Evolutionary conservation across 2,113 vertebrate species (phyloP).

Genomic region (Onychostoma macrolepis): DNA sequence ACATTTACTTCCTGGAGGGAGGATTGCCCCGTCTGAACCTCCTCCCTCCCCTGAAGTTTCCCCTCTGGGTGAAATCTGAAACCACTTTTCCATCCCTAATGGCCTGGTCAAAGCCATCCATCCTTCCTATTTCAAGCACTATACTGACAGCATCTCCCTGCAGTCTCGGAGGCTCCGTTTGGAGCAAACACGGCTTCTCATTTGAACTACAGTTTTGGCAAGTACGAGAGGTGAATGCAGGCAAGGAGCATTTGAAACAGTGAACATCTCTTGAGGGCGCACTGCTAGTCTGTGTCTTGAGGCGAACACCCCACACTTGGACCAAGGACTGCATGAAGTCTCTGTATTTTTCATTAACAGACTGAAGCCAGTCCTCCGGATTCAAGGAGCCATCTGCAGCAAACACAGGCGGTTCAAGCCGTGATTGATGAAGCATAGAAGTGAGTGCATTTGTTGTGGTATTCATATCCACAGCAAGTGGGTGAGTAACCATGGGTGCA

Average conservation of each 20-base stretch:
- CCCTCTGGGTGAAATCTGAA: no score
- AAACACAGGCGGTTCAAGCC: background rate
- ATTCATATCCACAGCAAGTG: no score
- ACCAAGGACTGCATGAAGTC: no score
- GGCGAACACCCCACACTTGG: background rate
- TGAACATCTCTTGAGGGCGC: background rate
- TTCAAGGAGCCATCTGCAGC: background rate
- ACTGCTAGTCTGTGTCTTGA: background rate
- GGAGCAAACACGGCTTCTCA: background rate
- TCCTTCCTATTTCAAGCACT: no score
- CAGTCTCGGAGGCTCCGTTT: no score
- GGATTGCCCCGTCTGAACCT: background rate
- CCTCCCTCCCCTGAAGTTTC: no score
- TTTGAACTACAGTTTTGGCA: background rate
- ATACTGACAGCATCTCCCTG: no score
- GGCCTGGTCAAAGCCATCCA: background rate
- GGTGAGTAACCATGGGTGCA: no score
- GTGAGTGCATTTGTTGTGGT: no score
- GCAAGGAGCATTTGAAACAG: slow-evolving; percentile 37
- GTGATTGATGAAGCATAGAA: no score
- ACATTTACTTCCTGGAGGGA: background rate
- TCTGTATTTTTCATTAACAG: no score
- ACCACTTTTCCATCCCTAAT: background rate
- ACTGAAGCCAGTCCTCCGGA: slow-evolving; percentile 41
- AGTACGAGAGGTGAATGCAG: background rate